phyloP scores from a whole-genome alignment of 2,888 invertebrate species.

The Nysson spinosus region DNA sequence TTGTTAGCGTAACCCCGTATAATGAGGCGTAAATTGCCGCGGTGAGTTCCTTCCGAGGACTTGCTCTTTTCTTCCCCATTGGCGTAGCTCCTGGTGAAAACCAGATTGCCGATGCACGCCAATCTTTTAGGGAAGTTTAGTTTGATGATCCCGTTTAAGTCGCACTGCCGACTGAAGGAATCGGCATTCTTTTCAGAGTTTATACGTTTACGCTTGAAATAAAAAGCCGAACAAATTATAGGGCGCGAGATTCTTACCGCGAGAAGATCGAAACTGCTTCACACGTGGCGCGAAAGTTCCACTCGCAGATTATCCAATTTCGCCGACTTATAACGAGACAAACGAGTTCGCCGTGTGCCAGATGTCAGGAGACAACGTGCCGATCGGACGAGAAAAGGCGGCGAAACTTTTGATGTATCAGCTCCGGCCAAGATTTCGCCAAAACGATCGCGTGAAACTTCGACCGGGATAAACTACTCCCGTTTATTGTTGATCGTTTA shows the following conservation, averaged over 20 bases:
- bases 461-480: neutral
- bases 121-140: too few relatives aligned
- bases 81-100: too few relatives aligned
- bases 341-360: slow-evolving; percentile 74
- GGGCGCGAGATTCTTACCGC: slow-evolving; percentile 26
- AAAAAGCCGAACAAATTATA: slow-evolving; percentile 20
- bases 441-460: slow-evolving; percentile 45
- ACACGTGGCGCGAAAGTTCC: slow-evolving; percentile 60
- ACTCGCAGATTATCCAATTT: slow-evolving; percentile 71
- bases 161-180: too few relatives aligned
- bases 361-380: slow-evolving; percentile 67
- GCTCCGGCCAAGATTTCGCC: too few relatives aligned
- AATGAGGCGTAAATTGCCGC: slow-evolving; percentile 60
- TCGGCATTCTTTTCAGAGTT: too few relatives aligned
- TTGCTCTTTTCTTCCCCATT: too few relatives aligned
- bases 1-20: slow-evolving; percentile 60
- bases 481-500: too few relatives aligned
- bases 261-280: slow-evolving; percentile 26
- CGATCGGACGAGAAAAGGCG: slow-evolving; percentile 48
- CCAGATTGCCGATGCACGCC: too few relatives aligned
- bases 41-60: slow-evolving; percentile 22
- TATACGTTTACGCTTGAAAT: too few relatives aligned
- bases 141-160: too few relatives aligned
- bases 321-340: slow-evolving; percentile 71
- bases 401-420: slow-evolving; percentile 61